These are phyloP conservation scores for Sphaerophoria rueppellii DNA, from an alignment of 2,888 invertebrate genomes.

Conservation along the genomic window DNA sequence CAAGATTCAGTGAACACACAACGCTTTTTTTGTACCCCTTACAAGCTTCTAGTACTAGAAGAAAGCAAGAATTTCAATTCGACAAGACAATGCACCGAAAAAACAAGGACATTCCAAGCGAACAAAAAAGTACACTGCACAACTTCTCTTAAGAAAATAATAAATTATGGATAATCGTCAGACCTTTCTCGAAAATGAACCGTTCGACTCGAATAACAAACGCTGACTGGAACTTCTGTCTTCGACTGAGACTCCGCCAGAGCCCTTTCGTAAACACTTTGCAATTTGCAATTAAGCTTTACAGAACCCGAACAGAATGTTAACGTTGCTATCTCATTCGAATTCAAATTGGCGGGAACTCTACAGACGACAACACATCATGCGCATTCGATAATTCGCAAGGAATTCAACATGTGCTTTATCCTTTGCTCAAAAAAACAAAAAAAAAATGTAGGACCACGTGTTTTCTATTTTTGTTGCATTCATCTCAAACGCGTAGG, in stretches of 20 bases:
- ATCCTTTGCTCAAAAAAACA: not conserved
- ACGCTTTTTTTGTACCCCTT: not conserved
- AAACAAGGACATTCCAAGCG: not conserved
- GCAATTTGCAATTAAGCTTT: not conserved
- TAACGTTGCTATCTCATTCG: constrained; percentile 21
- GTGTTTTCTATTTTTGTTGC: constrained; percentile 33
- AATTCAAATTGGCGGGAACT: constrained; percentile 16
- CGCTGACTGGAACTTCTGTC: not conserved
- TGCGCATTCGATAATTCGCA: constrained; percentile 10
- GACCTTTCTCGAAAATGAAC: not conserved
- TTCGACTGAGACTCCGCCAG: not conserved
- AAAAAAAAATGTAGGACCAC: not conserved
- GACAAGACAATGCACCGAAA: constrained; percentile 19
- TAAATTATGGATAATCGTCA: not conserved
- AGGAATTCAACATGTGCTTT: constrained; percentile 37
- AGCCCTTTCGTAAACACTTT: not conserved
- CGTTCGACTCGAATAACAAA: constrained; percentile 7
- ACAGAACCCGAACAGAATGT: not conserved
- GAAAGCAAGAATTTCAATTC: not conserved
- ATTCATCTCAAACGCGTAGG: constrained; percentile 21
- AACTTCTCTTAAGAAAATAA: not conserved
- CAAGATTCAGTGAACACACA: constrained; percentile 2
- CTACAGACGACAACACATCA: not conserved
- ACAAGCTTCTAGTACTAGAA: not conserved
- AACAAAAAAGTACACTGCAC: not conserved